Evolutionary conservation across 2,888 invertebrate genomes (phyloP), one percentile per base, ranked within the genome.

Genomic region (Piscicola geometra): DNA sequence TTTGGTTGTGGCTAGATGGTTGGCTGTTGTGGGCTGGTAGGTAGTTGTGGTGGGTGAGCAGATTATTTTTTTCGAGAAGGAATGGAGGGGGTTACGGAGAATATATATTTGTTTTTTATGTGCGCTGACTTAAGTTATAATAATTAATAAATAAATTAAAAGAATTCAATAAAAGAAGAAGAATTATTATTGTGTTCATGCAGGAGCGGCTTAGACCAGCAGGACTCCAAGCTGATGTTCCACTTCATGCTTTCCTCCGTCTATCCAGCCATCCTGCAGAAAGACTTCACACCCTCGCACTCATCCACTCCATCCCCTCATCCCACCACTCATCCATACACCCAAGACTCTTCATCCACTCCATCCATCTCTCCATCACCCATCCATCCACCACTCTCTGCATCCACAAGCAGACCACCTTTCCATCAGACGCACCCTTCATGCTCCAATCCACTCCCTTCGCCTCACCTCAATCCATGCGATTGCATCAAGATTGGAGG

Each of bases 201-300:
- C 83, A 94, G 94, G 91, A 94, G 94, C 87, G 93, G 92, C 36
- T 88, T 96, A 60, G 90, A 91, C 81, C 91, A 87, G 78, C 85
- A 86, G 76, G 93, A 97, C 85, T 91, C 95, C 89, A 91, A 93
- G 82, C 90, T 92, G 18, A 88, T 97, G 77, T 95, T 94, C 85
- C 91, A 92, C 80, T 94, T 94, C 87, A 79, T 85, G 73, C 83
- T 81, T 9, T 90, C 90, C 78, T 91, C 91, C 77, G 87, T 94
- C 64, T 88, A 94, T 78, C 93, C 93, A 18, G 90, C 90, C 21
- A 83, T 83, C 76, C 79, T 84, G 78, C 85, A 86, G 47, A 83
- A 84, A 50, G 82, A 90, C 90, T 86, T 87, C 50, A 80, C 80
- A 33, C 72, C 69, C 3, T 75, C 79, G 77, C 5, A 68, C 15